Conservation (phyloP, 2,797 vertebrate species). For the Phrynocephalus guinanensis region DNA sequence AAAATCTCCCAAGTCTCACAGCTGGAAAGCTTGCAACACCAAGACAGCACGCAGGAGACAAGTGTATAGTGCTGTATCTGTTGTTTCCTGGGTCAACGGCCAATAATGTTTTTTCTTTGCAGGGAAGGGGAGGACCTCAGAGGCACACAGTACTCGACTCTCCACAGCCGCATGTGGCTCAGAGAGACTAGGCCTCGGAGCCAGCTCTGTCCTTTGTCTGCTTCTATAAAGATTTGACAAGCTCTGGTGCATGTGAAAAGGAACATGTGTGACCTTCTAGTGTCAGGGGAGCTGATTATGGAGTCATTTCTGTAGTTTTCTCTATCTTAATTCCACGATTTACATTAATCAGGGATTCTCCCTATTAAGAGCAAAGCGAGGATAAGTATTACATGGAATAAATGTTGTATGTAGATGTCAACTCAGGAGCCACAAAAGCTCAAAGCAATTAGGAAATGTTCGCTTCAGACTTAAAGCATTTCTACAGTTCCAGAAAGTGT, state of each 20-base stretch:
- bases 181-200: constrained; percentile 48
- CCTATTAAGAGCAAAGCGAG: constrained; percentile 65
- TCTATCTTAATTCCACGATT: constrained; percentile 72
- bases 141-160: neutral
- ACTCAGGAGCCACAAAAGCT: constrained; percentile 56
- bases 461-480: constrained; percentile 57
- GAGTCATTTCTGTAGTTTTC: constrained; percentile 41
- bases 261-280: constrained; percentile 50
- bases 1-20: constrained; percentile 60
- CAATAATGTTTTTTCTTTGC: constrained; percentile 34
- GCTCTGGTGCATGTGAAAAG: constrained; percentile 32
- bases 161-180: constrained; percentile 23
- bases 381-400: constrained; percentile 69
- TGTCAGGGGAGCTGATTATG: constrained; percentile 44
- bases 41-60: constrained; percentile 55
- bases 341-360: constrained; percentile 73
- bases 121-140: neutral
- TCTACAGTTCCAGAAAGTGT: constrained; percentile 45
- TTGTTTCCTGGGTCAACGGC: constrained; percentile 57
- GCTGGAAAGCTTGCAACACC: constrained; percentile 52
- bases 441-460: constrained; percentile 61
- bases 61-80: constrained; percentile 54
- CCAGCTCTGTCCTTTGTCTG: constrained; percentile 43
- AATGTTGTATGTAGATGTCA: constrained; percentile 64
- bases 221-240: constrained; percentile 65